phyloP scores from a whole-genome alignment of 2,797 vertebrate genomes.

The Microtus agrestis region DNA sequence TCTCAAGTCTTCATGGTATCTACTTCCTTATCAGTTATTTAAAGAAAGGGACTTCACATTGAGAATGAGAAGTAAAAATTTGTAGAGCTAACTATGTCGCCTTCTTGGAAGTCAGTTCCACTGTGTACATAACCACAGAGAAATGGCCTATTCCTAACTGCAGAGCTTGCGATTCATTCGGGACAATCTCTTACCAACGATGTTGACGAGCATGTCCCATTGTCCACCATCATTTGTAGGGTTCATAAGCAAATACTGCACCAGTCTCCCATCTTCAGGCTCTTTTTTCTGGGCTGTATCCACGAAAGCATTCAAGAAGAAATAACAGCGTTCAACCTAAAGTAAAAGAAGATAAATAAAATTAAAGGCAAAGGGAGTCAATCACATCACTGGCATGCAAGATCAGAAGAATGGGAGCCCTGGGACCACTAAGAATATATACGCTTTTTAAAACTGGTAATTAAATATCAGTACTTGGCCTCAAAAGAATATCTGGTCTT shows the following conservation, averaged over 20 bases:
- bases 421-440: neutral
- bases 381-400: neutral
- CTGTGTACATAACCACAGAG: neutral
- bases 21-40: conserved; percentile 22
- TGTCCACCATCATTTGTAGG: conserved; percentile 98
- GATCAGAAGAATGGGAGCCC: conserved; percentile 9
- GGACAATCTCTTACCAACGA: conserved; percentile 91
- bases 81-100: neutral
- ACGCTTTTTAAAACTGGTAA: conserved; percentile 42
- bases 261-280: conserved; percentile 94
- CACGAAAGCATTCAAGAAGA: conserved; percentile 95
- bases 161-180: neutral
- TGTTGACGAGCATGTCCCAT: conserved; percentile 99
- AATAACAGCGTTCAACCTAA: conserved; percentile 97
- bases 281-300: conserved; percentile 96
- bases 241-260: conserved; percentile 96
- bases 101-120: conserved; percentile 32
- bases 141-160: neutral
- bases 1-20: neutral
- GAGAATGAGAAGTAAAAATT: conserved; percentile 28
- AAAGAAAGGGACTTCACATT: conserved; percentile 39
- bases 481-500: conserved; percentile 47
- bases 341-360: conserved; percentile 64
- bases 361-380: conserved; percentile 45
- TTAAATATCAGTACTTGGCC: conserved; percentile 51